Base-by-base conservation (phyloP, 2,797 vertebrate genomes). In the Sternarchorhynchus goeldii region DNA sequence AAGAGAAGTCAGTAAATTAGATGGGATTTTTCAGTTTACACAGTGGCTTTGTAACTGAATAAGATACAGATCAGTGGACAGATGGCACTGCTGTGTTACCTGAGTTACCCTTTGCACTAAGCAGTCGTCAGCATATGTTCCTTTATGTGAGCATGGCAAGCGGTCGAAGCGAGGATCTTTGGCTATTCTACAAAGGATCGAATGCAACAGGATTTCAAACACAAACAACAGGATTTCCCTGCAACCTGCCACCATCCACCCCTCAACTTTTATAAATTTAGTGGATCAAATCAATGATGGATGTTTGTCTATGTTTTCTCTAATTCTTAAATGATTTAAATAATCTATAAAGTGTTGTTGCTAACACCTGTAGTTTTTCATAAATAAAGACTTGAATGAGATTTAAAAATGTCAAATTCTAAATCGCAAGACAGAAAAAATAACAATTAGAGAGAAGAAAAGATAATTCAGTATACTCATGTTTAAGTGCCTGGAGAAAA, bases 101-200 rank as follows among this genome's bases (percentile, higher is more conserved):
- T 99, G 97, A 82, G 94, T 98, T 76, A 99, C 96, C 67, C 97
- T 94, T 87, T 99, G 97, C 63, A 98, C 96, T 85, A 99, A 92
- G 89, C 97, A 99, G 92, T 99, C 98, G 86, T 99, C 98, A 0
- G 97, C 97, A 0, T 99, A 99, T 69, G 97, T 99, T 87, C 97
- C 97, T 88, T 95, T 95, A 89, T 99, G 98, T 77, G 94, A 88
- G 75, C 97, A 99, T 0, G 98, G 97, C 82, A 99, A 86, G 50
- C 96, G 95, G 75, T 99, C 97, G 92, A 99, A 99, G 36, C 96
- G 91, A 14, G 96, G 94, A 88, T 99, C 98, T 87, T 99, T 99
- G 63, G 97, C 95, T 82, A 99, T 99, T 87, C 98, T 99, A 82
- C 8, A 86, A 73, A 74, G 8, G 45, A 21, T 21, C 16, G 29